Evolutionary conservation across 2,113 vertebrate genomes (phyloP), one percentile per base, ranked within the genome.

Genomic region (Leptodactylus fuscus): DNA sequence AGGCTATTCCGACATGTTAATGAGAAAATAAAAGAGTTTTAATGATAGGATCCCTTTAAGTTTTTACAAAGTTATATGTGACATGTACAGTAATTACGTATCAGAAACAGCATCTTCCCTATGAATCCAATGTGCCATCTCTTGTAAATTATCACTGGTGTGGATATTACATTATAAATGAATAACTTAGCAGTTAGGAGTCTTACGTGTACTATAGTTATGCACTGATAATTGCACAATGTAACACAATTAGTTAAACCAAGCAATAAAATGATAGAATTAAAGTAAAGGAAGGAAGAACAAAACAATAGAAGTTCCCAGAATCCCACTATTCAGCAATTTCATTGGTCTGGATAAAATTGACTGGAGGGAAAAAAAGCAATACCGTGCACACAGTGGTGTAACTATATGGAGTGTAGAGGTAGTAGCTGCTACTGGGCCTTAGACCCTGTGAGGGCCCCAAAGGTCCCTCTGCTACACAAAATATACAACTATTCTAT

Each of bases 111-210:
- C 29, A 65, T 32, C 60, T 16, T 27, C 6, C 60, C 24, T 16
- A 65, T 32, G 5, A 32, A 60, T 24, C 2, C 12, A 27, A 70
- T 38, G 41, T 24, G 71, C 18, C 41, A 46, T 46, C 48, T 41
- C 41, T 46, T 74, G 3, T 15, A 6, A 44, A 73, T n/a, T 13
- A 71, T 48, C 38, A 38, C 32, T 22, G 0, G 1, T 7, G 11
- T 74, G 12, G 27, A 46, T 27, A 74, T 46, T 74, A 44, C 10
- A 74, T 74, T 27, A 74, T 29, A 7, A 13, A 74, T 48, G 41
- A 74, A 74, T 74, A 74, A 74, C 38, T 74, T 74, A 74, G 41
- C 41, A 27, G 70, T 13, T 73, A 24, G 13, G 6, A 74, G 15
- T 46, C 71, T 27, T 27, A 20, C 13, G 16, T 74, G 41, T 46